These are phyloP conservation scores for Mycogona germanica DNA, from an alignment of 2,888 invertebrate genomes.

Conservation along the genomic window DNA sequence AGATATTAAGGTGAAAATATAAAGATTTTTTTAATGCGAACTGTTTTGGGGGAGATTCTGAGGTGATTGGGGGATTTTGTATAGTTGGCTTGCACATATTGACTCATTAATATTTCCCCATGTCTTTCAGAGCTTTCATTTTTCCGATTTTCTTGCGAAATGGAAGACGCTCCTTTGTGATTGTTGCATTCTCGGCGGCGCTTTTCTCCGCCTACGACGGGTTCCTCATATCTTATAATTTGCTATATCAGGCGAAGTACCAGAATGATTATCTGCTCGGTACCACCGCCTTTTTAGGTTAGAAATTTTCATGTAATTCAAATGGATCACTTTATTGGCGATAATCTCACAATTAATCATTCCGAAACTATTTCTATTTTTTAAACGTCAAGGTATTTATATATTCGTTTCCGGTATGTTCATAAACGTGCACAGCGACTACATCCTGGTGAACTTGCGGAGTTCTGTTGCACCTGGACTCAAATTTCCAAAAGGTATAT, in stretches of 20 bases:
- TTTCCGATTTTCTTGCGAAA: constrained; percentile 35
- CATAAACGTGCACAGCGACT: constrained; percentile 40
- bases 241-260: constrained; percentile 29
- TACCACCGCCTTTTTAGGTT: no score
- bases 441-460: constrained; percentile 35
- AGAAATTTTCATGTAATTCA: no score
- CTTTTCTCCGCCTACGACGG: constrained; percentile 39
- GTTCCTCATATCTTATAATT: constrained; percentile 35
- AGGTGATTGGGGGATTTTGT: no score
- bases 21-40: no score
- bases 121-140: constrained; percentile 37
- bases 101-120: no score
- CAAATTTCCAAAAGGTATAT: constrained; percentile 33
- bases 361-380: neutral
- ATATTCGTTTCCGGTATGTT: constrained; percentile 38
- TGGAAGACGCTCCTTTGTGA: constrained; percentile 36
- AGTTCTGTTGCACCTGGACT: constrained; percentile 36
- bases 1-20: no score
- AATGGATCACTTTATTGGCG: no score
- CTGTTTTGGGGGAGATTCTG: no score
- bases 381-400: constrained; percentile 27
- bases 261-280: constrained; percentile 24
- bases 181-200: constrained; percentile 34
- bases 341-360: no score
- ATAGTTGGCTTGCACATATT: no score